A percentile compares a stretch with the other conserved stretches of the same genome.
phyloP scores from a whole-genome alignment of 2,888 invertebrate species.

The Leucophora obtusa region DNA sequence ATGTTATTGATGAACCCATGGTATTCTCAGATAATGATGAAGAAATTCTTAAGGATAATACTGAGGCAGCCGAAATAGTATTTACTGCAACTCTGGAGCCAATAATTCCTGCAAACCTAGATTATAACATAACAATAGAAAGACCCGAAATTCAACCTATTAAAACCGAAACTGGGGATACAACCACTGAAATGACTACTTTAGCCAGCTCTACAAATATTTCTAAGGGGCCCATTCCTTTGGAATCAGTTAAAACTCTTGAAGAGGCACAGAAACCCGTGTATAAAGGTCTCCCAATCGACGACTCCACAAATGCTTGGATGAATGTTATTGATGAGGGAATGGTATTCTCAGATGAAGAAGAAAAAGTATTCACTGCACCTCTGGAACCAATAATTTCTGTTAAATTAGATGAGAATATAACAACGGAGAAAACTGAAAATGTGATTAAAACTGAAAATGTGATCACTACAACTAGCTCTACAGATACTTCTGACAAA shows the following conservation, averaged over 20 bases:
- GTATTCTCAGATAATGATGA: conserved; percentile 73
- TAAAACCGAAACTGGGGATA: background rate
- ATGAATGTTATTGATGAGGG: conserved; percentile 72
- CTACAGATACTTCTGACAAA: conserved; percentile 1
- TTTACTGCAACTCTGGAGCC: background rate
- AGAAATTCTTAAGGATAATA: background rate
- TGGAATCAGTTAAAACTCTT: background rate
- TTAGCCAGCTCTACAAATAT: background rate
- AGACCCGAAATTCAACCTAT: background rate
- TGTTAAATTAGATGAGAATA: background rate
- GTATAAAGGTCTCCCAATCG: conserved; percentile 73
- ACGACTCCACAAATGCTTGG: conserved; percentile 73
- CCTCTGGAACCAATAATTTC: conserved; percentile 2
- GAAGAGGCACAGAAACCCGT: conserved; percentile 66
- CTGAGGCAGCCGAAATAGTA: conserved; percentile 7
- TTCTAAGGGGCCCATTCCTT: background rate
- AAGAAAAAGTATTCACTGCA: conserved; percentile 18
- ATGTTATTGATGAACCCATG: conserved; percentile 74
- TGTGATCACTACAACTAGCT: background rate
- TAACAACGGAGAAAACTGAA: background rate
- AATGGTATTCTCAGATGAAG: conserved; percentile 70
- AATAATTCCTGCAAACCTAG: background rate
- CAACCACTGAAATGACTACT: background rate
- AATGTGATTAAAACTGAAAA: background rate
- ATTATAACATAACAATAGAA: background rate